phyloP scores from a whole-genome alignment of 1,140 invertebrate species.

The Drosophila biarmipes region DNA sequence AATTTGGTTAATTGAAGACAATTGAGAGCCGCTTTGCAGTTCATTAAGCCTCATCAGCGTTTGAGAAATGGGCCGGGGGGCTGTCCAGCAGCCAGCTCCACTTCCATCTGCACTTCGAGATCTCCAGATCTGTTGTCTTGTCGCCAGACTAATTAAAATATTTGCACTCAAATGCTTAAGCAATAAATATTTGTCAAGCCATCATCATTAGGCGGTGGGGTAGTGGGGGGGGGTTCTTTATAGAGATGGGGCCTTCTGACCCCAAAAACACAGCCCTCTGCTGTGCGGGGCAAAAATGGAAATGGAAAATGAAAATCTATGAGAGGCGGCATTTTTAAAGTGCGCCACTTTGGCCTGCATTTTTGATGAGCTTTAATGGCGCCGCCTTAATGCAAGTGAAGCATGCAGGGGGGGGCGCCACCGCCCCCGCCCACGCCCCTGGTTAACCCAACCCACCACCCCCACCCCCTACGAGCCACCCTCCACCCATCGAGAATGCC shows the following conservation, averaged over 20 bases:
- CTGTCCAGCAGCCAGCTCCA: conserved; percentile 11
- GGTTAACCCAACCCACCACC: background rate
- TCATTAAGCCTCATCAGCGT: conserved; percentile 70
- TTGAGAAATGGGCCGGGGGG: conserved; percentile 1
- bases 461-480: background rate
- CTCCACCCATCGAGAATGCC: conserved; percentile 53
- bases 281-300: conserved; percentile 18
- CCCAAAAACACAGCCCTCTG: conserved; percentile 45
- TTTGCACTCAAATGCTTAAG: conserved; percentile 81
- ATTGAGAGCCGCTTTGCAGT: conserved; percentile 81
- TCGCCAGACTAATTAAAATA: conserved; percentile 81
- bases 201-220: conserved; percentile 70
- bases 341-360: conserved; percentile 63
- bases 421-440: background rate
- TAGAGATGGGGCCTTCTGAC: conserved; percentile 11
- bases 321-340: conserved; percentile 68
- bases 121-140: conserved; percentile 48
- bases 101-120: conserved; percentile 12
- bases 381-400: conserved; percentile 76
- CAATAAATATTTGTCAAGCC: conserved; percentile 81
- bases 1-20: conserved; percentile 81
- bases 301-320: conserved; percentile 68
- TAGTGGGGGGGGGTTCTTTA: background rate
- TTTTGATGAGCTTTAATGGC: conserved; percentile 80
- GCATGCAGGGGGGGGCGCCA: conserved; percentile 3